Evolutionary conservation across 2,797 vertebrate genomes (phyloP).

Genomic region (Falco columbarius): DNA sequence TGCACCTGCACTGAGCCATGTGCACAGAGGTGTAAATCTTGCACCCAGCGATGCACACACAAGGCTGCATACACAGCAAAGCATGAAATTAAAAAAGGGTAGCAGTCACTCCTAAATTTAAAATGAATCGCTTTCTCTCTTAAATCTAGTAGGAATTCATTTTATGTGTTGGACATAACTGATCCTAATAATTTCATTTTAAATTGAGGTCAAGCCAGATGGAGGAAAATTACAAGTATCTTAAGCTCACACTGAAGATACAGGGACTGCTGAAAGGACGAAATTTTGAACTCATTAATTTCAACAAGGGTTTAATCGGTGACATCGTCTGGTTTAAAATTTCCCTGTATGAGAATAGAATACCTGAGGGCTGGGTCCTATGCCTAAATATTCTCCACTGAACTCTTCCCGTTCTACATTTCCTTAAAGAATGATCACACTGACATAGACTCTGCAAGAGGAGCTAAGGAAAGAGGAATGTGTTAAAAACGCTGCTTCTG

Average conservation of each 20-base stretch:
- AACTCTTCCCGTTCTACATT: not conserved
- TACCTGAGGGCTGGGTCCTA: not conserved
- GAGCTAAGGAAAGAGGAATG: not conserved
- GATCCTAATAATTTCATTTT: not conserved
- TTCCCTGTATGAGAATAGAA: not conserved
- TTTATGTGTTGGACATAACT: not conserved
- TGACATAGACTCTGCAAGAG: not conserved
- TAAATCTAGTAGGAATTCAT: not conserved
- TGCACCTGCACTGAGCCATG: fast-evolving
- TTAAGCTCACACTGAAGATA: not conserved
- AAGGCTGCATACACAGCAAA: not conserved
- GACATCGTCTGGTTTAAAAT: not conserved
- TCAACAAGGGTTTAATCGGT: not conserved
- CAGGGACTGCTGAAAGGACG: not conserved
- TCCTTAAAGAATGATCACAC: not conserved
- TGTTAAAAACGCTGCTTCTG: constrained; percentile 6
- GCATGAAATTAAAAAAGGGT: not conserved
- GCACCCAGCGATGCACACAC: not conserved
- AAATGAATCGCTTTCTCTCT: not conserved
- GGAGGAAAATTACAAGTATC: not conserved
- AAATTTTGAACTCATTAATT: constrained; percentile 22
- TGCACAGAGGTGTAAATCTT: not conserved
- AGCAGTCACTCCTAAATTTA: not conserved
- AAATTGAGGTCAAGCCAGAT: not conserved
- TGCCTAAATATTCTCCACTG: not conserved